phyloP scores from a whole-genome alignment of 2,888 invertebrate genomes.

The Apantesis nais region DNA sequence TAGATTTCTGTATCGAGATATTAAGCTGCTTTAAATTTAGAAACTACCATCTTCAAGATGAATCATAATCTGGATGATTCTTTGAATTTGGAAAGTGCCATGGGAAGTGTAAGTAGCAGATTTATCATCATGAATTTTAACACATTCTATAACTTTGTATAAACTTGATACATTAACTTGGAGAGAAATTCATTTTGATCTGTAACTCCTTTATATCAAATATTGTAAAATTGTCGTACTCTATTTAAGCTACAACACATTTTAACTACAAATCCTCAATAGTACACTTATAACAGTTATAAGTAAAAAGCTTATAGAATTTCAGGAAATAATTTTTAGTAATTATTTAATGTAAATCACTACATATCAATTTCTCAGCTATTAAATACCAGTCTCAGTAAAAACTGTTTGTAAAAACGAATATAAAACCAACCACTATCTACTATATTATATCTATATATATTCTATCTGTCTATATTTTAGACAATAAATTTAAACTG shows the following conservation, averaged over 20 bases:
- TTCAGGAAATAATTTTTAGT: too few relatives aligned
- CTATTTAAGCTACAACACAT: background rate
- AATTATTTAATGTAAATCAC: background rate
- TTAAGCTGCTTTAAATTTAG: constrained; percentile 4
- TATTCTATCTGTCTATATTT: too few relatives aligned
- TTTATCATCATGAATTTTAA: constrained; percentile 5
- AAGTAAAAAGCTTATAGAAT: too few relatives aligned
- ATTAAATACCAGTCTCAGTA: background rate
- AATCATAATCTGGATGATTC: constrained; percentile 78
- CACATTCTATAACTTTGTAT: background rate
- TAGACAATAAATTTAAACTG: background rate
- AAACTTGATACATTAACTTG: background rate
- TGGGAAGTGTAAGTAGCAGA: constrained; percentile 69
- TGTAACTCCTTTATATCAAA: background rate
- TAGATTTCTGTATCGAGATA: constrained; percentile 23
- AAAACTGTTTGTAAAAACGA: background rate
- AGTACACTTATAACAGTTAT: background rate
- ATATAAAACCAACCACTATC: background rate
- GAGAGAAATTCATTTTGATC: background rate
- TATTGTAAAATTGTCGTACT: background rate
- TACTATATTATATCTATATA: too few relatives aligned
- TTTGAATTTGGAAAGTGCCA: constrained; percentile 71
- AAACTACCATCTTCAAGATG: constrained; percentile 55
- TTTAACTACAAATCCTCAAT: background rate
- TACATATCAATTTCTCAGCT: background rate